These are phyloP conservation scores for Lagocephalus sceleratus DNA, from an alignment of 2,797 vertebrate genomes.

Conservation along the genomic window DNA sequence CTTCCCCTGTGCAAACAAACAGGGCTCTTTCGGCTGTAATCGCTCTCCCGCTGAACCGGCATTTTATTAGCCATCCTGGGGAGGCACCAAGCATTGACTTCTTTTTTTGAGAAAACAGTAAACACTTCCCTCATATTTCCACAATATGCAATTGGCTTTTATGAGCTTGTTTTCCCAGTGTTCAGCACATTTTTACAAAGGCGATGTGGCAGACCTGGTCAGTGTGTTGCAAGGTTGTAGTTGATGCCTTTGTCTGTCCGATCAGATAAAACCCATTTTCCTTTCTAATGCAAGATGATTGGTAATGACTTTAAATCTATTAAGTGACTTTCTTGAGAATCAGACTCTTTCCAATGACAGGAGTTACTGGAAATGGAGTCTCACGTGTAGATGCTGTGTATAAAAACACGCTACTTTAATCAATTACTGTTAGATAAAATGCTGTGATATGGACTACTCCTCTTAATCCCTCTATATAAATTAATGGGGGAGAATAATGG, in stretches of 20 bases:
- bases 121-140: constrained; percentile 31
- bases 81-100: constrained; percentile 28
- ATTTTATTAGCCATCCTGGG: constrained; percentile 39
- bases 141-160: constrained; percentile 55
- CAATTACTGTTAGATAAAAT: too few species aligned
- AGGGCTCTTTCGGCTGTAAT: constrained; percentile 38
- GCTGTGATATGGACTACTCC: too few species aligned
- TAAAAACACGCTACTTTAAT: too few species aligned
- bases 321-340: too few species aligned
- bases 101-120: constrained; percentile 6
- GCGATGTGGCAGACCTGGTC: constrained; percentile 12
- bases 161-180: constrained; percentile 7
- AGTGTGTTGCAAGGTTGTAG: constrained; percentile 18
- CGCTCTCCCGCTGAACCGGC: constrained; percentile 53
- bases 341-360: too few species aligned
- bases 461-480: too few species aligned
- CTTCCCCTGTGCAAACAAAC: constrained; percentile 44
- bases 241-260: not conserved
- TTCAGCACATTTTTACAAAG: constrained; percentile 38
- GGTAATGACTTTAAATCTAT: constrained; percentile 3
- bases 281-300: constrained; percentile 31
- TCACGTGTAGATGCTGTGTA: too few species aligned
- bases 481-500: too few species aligned
- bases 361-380: too few species aligned
- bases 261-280: constrained; percentile 7